Evolutionary conservation across 2,888 invertebrate genomes (phyloP), one percentile per base, ranked within the genome.

Genomic region (Scelioninae gen. 1): DNA sequence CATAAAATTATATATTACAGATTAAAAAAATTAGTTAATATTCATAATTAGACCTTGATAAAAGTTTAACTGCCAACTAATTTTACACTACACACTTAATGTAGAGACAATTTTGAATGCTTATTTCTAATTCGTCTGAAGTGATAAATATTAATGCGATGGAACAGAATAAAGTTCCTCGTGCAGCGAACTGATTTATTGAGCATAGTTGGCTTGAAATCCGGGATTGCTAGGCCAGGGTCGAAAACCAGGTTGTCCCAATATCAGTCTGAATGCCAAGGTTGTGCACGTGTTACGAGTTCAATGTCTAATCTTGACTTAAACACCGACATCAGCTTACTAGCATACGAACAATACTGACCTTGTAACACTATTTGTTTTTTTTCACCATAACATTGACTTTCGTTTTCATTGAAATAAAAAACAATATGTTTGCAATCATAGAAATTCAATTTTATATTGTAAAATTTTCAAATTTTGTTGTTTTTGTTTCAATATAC

Each of bases 171-270:
- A 15, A n/a, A 23, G 43, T 15, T 16, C 53, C 49, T 62, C 13
- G 32, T 43, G 68, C 78, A 55, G 45, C 58, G 68, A 62, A 79
- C 47, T 84, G 90, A 90, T 89, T 86, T 90, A 91, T 91, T 89
- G 91, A 91, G 90, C 90, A 87, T 82, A 53, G 80, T 77, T 65
- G 71, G 83, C 82, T 76, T n/a, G 84, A 83, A 71, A 75, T 69
- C 74, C 77, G 53, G 75, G 74, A 74, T 68, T 84, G 86, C 88
- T 88, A 88, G 89, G 88, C 88, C 89, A 88, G 88, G 89, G 88
- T 82, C 88, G 87, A 80, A 32, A 84, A 71, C 82, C 81, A 71
- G 82, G 83, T 56, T 68, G 65, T 74, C 55, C 74, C 56, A 66
- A 62, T 66, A 71, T 72, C 31, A 63, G 34, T 66, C 75, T 85